phyloP scores from a whole-genome alignment of 1,140 invertebrate species.

The Matsumurasca onukii region DNA sequence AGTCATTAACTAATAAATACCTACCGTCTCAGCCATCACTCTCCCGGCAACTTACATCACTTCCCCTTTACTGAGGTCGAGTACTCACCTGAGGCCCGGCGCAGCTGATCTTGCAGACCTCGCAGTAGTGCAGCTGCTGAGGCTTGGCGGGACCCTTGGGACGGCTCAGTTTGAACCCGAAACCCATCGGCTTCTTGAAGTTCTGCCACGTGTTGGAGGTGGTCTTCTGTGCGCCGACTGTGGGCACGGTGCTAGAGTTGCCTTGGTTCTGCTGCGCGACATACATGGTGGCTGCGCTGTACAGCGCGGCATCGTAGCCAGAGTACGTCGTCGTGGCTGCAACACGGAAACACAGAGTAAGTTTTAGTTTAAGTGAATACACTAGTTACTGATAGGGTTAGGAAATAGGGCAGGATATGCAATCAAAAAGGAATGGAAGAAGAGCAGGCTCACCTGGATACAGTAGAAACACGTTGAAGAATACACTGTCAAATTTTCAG shows the following conservation, averaged over 20 bases:
- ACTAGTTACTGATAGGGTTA: too few relatives aligned
- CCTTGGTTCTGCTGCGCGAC: slow-evolving; percentile 72
- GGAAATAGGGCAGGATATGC: too few relatives aligned
- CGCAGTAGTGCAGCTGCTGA: slow-evolving; percentile 91
- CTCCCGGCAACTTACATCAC: too few relatives aligned
- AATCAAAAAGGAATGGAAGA: too few relatives aligned
- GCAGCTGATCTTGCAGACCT: slow-evolving; percentile 98
- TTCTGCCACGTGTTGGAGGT: slow-evolving; percentile 57
- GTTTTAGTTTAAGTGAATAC: background rate
- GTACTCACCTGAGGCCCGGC: slow-evolving; percentile 81
- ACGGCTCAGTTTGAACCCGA: slow-evolving; percentile 59
- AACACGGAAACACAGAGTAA: slow-evolving; percentile 14
- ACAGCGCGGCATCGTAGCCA: slow-evolving; percentile 88
- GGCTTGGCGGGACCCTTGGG: slow-evolving; percentile 83
- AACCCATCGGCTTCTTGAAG: slow-evolving; percentile 68
- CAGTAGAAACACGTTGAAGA: too few relatives aligned
- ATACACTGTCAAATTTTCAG: too few relatives aligned
- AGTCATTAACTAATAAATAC: too few relatives aligned
- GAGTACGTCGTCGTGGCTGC: slow-evolving; percentile 62
- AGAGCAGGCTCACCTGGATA: too few relatives aligned
- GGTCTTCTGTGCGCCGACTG: slow-evolving; percentile 37
- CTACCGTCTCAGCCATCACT: too few relatives aligned
- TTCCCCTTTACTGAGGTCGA: too few relatives aligned
- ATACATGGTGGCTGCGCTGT: slow-evolving; percentile 91
- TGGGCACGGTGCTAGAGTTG: slow-evolving; percentile 37